Percentiles rank a stretch among this genome's conserved stretches.
Conservation (phyloP, 2,797 vertebrate genomes). For the Sebastes steindachneri region DNA sequence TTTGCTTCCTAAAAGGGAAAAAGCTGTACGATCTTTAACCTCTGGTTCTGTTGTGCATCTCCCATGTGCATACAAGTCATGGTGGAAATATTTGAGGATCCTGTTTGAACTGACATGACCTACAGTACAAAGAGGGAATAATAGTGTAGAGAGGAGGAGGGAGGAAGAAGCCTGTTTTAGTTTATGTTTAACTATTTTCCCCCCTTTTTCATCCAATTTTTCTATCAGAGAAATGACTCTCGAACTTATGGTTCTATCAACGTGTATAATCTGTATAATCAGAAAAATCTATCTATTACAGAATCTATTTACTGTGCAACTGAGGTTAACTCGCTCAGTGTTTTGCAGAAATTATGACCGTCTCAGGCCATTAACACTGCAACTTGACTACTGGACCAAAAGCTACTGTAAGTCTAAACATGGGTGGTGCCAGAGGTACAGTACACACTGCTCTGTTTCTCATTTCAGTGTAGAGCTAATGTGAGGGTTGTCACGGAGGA, state of each 20-base stretch:
- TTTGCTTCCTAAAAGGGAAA: conserved; percentile 68
- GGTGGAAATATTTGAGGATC: conserved; percentile 71
- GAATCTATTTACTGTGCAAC: background rate
- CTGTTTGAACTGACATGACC: conserved; percentile 69
- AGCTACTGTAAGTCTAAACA: conserved; percentile 13
- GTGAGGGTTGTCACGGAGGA: conserved; percentile 42
- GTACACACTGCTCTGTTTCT: conserved; percentile 44
- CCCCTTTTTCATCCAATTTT: background rate
- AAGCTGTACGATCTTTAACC: conserved; percentile 66
- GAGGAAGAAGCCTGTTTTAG: conserved; percentile 21
- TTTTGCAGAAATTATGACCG: background rate
- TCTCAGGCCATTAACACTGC: background rate
- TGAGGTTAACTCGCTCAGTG: background rate
- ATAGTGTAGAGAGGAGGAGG: conserved; percentile 27
- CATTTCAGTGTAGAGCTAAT: conserved; percentile 41
- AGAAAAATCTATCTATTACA: background rate
- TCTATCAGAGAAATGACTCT: background rate
- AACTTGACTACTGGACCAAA: conserved; percentile 4
- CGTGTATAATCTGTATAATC: background rate
- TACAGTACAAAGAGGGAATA: conserved; percentile 52
- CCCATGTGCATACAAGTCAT: conserved; percentile 72
- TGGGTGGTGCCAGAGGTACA: background rate
- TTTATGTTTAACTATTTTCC: conserved; percentile 28
- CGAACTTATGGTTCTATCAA: background rate
- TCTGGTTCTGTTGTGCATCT: conserved; percentile 47